Evolutionary conservation across 2,888 invertebrate genomes (phyloP).

Genomic region (Melitaea athalia): DNA sequence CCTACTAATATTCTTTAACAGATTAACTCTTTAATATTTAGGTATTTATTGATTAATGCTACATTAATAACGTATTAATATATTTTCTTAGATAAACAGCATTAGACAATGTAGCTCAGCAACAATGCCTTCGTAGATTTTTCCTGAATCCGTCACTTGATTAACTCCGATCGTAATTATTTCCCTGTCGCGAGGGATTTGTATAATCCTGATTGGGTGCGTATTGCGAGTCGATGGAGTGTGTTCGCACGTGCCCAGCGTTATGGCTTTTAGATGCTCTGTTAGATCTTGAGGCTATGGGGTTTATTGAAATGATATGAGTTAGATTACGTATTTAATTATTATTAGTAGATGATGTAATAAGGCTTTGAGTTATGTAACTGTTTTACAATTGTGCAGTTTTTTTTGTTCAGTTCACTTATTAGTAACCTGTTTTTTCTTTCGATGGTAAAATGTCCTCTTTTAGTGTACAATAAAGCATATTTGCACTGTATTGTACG

Average conservation of each 20-base stretch:
- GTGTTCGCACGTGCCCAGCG: constrained; percentile 67
- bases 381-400: too few species aligned
- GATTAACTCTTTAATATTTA: too few species aligned
- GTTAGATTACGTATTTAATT: constrained; percentile 5
- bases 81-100: background rate
- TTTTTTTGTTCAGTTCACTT: too few species aligned
- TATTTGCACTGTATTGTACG: too few species aligned
- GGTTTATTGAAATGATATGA: constrained; percentile 14
- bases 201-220: constrained; percentile 81
- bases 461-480: too few species aligned
- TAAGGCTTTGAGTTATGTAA: too few species aligned
- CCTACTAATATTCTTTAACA: too few species aligned
- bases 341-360: background rate
- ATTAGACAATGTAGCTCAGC: constrained; percentile 8
- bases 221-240: constrained; percentile 79
- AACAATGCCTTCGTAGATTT: constrained; percentile 50
- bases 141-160: constrained; percentile 74
- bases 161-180: constrained; percentile 77
- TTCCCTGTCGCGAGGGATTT: constrained; percentile 74
- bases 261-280: constrained; percentile 36
- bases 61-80: too few species aligned
- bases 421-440: too few species aligned
- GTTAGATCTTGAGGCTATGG: constrained; percentile 17
- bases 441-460: too few species aligned
- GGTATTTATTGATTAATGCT: too few species aligned